Evolutionary conservation across 2,113 vertebrate genomes (phyloP).

Genomic region (Brachyistius frenatus): DNA sequence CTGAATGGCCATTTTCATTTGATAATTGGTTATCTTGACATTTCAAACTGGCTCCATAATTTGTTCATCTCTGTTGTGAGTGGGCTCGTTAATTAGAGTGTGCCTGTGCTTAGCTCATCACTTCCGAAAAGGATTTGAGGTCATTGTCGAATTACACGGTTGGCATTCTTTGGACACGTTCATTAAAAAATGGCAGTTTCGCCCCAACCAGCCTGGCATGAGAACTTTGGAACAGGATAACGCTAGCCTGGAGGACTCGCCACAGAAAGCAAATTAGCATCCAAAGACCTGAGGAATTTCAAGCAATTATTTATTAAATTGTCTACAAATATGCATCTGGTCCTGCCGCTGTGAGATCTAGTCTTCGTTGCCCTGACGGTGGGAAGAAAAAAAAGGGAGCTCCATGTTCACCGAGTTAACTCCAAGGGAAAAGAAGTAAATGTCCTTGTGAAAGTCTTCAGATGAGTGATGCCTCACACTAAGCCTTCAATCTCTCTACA

Average conservation of each 20-base stretch:
- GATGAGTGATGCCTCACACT: conserved; percentile 71
- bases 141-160: conserved; percentile 72
- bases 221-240: conserved; percentile 40
- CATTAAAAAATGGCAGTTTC: conserved; percentile 69
- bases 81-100: conserved; percentile 78
- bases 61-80: conserved; percentile 80
- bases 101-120: conserved; percentile 73
- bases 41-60: conserved; percentile 83
- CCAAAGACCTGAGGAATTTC: conserved; percentile 4
- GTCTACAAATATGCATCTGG: conserved; percentile 1
- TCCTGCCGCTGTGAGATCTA: conserved; percentile 22
- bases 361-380: conserved; percentile 40
- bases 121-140: conserved; percentile 69
- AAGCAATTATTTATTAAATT: conserved; percentile 8
- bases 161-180: conserved; percentile 75
- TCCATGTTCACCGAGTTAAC: conserved; percentile 59
- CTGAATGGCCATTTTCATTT: conserved; percentile 83
- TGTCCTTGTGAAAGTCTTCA: conserved; percentile 78
- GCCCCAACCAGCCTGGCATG: conserved; percentile 37
- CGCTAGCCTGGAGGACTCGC: conserved; percentile 17
- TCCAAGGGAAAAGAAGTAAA: conserved; percentile 62
- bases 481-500: conserved; percentile 75
- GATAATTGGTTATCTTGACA: conserved; percentile 87
- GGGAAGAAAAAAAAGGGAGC: conserved; percentile 52
- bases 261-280: conserved; percentile 22